Evolutionary conservation across 2,113 vertebrate species (phyloP), one percentile per base, ranked within the genome.

Genomic region (Dryoscopus gambensis): DNA sequence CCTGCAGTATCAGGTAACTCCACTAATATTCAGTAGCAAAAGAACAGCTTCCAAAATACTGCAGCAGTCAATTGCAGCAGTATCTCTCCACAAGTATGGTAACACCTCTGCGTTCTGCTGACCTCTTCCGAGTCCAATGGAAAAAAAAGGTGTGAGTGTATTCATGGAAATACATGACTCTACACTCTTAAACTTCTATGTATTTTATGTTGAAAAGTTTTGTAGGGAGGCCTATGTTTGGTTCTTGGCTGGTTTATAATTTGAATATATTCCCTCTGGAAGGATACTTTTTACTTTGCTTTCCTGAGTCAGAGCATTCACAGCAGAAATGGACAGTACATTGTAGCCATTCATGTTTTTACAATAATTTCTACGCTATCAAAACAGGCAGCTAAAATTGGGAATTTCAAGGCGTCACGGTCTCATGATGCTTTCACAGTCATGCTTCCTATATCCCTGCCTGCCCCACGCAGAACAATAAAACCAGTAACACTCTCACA

Each of bases 391-490:
- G 25, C 63, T 88, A 53, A 44, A 96, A 46, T 7, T 56, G 19
- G 47, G 40, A 68, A 88, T 80, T 89, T 85, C 31, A 82, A 92
- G 89, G 27, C 75, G 71, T 24, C 16, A 6, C 53, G 39, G 75
- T 84, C 74, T 89, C 62, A 57, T 7, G 52, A 74, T 68, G 63
- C 44, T 65, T 50, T 95, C 85, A 93, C 93, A 93, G 86, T 91
- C 82, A 53, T 40, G 42, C 21, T 90, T 67, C 50, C 55, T 79
- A 49, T 87, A 80, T 27, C 53, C 39, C 60, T 90, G 39, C 71
- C 94, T 94, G 63, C 70, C 93, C 37, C n/a, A 19, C 13, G 27
- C 3, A 57, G 52, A 93, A 88, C 90, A 95, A 95, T 95, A 94
- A 97, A 96, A 49, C 44, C 91, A 87, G 78, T 39, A 95, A 88